A percentile compares a stretch with the other conserved stretches of the same genome.
Evolutionary conservation across 1,140 invertebrate species (phyloP).

Genomic region (Nebria ingens): DNA sequence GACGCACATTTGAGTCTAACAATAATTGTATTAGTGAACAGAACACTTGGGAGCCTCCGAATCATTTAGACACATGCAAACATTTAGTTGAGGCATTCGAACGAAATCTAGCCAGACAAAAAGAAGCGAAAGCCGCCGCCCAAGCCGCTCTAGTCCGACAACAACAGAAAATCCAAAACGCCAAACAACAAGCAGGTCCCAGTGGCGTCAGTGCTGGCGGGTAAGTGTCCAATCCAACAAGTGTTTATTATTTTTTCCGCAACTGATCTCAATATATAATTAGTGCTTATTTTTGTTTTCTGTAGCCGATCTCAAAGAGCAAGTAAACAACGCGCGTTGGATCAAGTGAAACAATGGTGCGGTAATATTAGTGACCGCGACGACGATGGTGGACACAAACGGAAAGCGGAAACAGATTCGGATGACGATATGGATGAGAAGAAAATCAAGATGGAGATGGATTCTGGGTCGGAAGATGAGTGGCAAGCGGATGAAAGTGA

Average conservation of each 20-base stretch:
- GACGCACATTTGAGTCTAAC: not conserved
- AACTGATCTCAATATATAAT: not conserved
- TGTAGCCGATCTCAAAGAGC: constrained; percentile 56
- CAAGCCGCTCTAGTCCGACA: constrained; percentile 14
- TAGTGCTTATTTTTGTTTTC: constrained; percentile 11
- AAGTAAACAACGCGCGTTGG: constrained; percentile 68
- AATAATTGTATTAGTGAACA: constrained; percentile 51
- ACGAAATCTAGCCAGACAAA: constrained; percentile 44
- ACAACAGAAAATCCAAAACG: constrained; percentile 13
- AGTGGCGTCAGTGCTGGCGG: constrained; percentile 29
- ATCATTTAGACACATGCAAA: constrained; percentile 61
- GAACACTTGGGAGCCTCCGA: constrained; percentile 70
- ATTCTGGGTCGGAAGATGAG: constrained; percentile 24
- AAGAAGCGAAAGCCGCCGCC: constrained; percentile 32
- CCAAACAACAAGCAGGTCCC: not conserved
- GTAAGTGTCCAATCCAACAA: constrained; percentile 34
- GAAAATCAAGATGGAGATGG: constrained; percentile 36
- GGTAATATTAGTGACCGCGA: constrained; percentile 50
- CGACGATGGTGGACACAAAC: constrained; percentile 29
- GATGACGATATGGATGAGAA: constrained; percentile 38
- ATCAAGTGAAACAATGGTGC: constrained; percentile 76
- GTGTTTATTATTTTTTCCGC: constrained; percentile 18
- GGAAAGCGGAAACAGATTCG: constrained; percentile 37
- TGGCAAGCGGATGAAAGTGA: constrained; percentile 4
- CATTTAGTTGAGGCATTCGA: constrained; percentile 68